These are phyloP conservation scores for Chlorodrepanis virens DNA, from an alignment of 2,113 vertebrate species.

Conservation along the genomic window DNA sequence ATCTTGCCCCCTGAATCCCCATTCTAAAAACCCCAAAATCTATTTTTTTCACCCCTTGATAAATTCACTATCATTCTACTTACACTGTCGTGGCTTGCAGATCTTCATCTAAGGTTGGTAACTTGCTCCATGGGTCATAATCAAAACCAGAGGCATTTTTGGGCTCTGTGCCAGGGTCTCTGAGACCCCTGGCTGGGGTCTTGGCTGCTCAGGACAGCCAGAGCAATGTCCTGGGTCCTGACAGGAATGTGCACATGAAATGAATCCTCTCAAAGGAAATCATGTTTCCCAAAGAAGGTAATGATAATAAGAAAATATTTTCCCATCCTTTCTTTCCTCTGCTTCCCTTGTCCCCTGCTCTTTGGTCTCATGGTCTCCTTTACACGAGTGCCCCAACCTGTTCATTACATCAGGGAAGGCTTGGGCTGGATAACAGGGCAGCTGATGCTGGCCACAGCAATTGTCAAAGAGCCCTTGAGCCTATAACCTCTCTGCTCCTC, in stretches of 20 bases:
- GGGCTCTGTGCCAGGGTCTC: no score
- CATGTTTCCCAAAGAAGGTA: background rate
- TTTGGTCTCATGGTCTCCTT: background rate
- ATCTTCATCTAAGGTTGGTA: no score
- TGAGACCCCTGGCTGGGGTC: no score
- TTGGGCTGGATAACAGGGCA: background rate
- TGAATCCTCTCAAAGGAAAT: background rate
- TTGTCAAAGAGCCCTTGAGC: background rate
- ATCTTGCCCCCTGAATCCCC: no score
- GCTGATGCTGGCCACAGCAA: background rate
- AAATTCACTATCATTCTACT: no score
- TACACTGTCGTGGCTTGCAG: no score
- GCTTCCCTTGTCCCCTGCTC: background rate
- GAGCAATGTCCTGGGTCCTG: no score
- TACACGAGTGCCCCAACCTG: fast-evolving
- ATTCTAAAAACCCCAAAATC: no score
- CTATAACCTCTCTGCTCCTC: background rate
- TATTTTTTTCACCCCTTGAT: no score
- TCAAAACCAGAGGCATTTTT: no score
- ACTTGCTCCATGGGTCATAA: no score
- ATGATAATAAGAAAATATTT: background rate
- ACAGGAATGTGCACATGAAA: background rate
- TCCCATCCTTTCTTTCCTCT: background rate
- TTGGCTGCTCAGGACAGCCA: no score
- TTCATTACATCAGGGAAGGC: background rate